Base-by-base conservation (phyloP, 2,113 vertebrate species). In the Dinomys branickii region DNA sequence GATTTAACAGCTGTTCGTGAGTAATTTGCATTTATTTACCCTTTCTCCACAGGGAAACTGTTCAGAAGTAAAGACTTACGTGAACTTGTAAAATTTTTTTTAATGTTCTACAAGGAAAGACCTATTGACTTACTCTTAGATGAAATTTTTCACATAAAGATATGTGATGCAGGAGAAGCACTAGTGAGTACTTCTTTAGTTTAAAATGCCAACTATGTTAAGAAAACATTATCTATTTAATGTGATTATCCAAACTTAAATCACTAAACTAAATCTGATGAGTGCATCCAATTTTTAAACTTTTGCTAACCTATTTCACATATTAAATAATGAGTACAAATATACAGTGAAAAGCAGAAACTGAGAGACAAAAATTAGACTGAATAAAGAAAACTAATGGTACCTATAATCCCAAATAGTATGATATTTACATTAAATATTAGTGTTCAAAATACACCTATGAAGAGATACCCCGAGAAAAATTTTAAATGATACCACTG, bases 21-120 rank as follows among this genome's bases (percentile, higher is more conserved):
- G 61, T 92, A 84, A 91, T 13, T 88, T 95, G 41, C 81, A 94
- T 77, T 97, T 92, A 54, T 86, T 97, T 97, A n/a, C 85, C 95
- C 94, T 95, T 91, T 90, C 77, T 93, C 78, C 47, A 54, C 89
- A 99, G 99, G 99, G 96, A 99, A 99, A 93, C 63, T 99, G 63
- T 99, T 99, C 96, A 98, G 97, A 97, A 98, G 98, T 16, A 97
- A 98, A 96, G 98, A 99, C 63, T 96, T 99, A 63, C 96, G 97
- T 61, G 75, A 98, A 5, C 82, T 99, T 90, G 97, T 98, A 80
- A 98, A 97, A 0, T 99, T 99, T 97, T 98, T 99, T 95, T 97
- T 99, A 94, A 99, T 99, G 99, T 99, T 99, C 96, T 98, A 99
- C 97, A 98, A 98, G 97, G 98, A 99, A 92, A 99, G 99, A 93